phyloP scores from a whole-genome alignment of 2,797 vertebrate species.

The Poecile montanus region DNA sequence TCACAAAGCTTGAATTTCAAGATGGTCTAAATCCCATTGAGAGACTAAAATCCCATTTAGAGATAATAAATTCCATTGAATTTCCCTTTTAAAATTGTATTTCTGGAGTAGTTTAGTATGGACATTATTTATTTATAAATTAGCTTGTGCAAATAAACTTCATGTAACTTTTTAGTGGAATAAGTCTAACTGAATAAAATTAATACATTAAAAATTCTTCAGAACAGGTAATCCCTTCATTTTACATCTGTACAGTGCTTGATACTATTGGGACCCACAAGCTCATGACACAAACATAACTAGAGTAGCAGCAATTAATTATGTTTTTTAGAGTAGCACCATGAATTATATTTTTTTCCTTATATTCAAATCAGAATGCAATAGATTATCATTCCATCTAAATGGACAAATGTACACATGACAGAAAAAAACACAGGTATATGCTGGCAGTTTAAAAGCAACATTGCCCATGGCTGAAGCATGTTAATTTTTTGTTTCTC shows the following conservation, averaged over 20 bases:
- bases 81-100: not conserved
- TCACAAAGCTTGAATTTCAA: not conserved
- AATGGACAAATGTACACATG: not conserved
- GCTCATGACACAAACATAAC: not conserved
- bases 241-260: not conserved
- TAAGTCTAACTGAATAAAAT: not conserved
- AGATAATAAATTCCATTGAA: not conserved
- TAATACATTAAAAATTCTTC: not conserved
- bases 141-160: not conserved
- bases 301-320: not conserved
- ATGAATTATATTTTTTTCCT: not conserved
- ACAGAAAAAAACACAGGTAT: not conserved
- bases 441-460: not conserved
- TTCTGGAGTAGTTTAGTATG: not conserved
- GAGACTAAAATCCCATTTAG: not conserved
- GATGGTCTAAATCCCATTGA: not conserved
- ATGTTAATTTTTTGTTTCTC: not conserved
- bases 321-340: not conserved
- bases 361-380: not conserved
- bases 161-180: not conserved
- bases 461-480: not conserved
- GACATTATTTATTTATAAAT: not conserved
- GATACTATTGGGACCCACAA: not conserved
- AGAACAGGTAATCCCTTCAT: not conserved
- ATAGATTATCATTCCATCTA: not conserved